phyloP scores from a whole-genome alignment of 2,113 vertebrate species.

The Pipra filicauda region DNA sequence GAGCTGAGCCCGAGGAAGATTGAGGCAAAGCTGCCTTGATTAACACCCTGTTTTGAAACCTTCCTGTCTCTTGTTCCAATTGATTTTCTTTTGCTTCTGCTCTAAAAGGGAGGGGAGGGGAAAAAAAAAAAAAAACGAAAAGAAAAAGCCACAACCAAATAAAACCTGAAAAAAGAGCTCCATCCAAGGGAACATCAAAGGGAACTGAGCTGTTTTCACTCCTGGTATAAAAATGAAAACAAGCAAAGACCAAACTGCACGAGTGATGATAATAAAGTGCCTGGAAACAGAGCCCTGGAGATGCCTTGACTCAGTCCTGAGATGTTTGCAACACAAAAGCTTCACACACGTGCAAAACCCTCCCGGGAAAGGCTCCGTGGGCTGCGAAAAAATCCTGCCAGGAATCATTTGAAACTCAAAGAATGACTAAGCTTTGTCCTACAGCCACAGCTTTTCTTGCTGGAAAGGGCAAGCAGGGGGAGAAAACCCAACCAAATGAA shows the following conservation, averaged over 20 bases:
- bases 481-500: not conserved
- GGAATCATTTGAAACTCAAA: not conserved
- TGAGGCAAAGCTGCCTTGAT: not conserved
- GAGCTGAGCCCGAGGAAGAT: not conserved
- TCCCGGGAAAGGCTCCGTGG: not conserved
- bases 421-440: not conserved
- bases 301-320: not conserved
- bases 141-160: not conserved
- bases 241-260: not conserved
- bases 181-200: conserved; percentile 22
- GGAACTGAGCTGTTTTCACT: not conserved
- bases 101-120: not conserved
- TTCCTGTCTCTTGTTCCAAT: not conserved
- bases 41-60: not conserved
- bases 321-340: not conserved
- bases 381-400: not conserved
- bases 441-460: not conserved
- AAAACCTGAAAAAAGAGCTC: not conserved
- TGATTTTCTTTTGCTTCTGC: conserved; percentile 13
- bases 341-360: not conserved
- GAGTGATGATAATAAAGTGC: not conserved
- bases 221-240: not conserved
- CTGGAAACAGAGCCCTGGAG: not conserved
- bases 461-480: not conserved
- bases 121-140: not conserved